A percentile compares a stretch with the other conserved stretches of the same genome.
Conservation (phyloP, 2,113 vertebrate species). For the Phaethon lepturus region DNA sequence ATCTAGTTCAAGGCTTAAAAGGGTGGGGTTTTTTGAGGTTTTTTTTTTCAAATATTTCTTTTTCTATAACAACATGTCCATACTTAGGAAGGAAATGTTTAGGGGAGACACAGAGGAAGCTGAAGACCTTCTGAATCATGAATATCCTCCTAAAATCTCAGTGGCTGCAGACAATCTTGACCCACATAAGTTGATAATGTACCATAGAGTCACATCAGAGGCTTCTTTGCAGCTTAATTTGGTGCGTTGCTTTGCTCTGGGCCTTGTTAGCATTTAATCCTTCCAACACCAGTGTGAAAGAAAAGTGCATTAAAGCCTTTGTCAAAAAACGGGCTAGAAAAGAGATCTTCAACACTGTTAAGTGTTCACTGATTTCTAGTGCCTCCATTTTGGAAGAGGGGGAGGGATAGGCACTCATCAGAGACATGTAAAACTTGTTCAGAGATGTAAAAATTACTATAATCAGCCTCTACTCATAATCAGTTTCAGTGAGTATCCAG, state of each 20-base stretch:
- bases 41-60: not conserved
- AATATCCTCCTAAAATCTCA: not conserved
- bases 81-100: not conserved
- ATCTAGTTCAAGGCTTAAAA: not conserved
- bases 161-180: not conserved
- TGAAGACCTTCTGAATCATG: not conserved
- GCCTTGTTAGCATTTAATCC: not conserved
- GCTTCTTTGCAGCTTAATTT: not conserved
- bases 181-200: not conserved
- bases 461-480: constrained; percentile 42
- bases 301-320: not conserved
- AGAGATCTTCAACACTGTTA: not conserved
- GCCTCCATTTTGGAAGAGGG: not conserved
- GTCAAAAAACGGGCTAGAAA: not conserved
- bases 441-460: constrained; percentile 40
- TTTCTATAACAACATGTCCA: not conserved
- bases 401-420: not conserved
- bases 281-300: not conserved
- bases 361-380: constrained; percentile 27
- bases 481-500: constrained; percentile 16
- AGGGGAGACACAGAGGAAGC: not conserved
- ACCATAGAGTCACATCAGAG: not conserved
- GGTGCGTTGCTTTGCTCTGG: not conserved
- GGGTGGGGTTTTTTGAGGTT: not conserved
- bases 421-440: not conserved